Percentiles rank a stretch among this genome's conserved stretches.
Conservation (phyloP, 2,888 invertebrate genomes). For the Acleris sparsana region DNA sequence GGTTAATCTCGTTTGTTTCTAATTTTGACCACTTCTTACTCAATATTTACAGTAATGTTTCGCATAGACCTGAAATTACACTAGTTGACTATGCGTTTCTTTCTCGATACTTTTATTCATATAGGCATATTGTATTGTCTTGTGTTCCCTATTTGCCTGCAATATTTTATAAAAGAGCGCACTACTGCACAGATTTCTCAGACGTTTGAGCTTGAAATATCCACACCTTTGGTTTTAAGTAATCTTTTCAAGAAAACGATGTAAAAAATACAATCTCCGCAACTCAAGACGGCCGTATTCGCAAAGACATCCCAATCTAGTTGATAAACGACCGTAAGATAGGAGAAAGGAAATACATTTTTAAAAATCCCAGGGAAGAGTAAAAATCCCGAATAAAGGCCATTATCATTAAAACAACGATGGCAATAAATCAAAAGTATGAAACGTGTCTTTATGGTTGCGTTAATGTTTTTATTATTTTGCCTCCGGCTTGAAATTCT, state of each 20-base stretch:
- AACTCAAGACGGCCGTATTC: slow-evolving; percentile 50
- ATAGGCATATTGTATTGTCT: no score
- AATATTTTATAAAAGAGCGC: no score
- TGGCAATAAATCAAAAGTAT: slow-evolving; percentile 66
- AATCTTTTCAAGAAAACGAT: slow-evolving; percentile 20
- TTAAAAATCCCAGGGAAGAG: slow-evolving; percentile 52
- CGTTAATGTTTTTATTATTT: slow-evolving; percentile 58
- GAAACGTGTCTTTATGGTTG: slow-evolving; percentile 57
- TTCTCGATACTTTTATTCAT: no score
- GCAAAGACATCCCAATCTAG: slow-evolving; percentile 58
- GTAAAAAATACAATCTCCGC: slow-evolving; percentile 35
- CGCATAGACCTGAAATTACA: no score
- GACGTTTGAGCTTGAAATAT: not conserved
- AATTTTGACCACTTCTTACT: no score
- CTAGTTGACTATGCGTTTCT: no score
- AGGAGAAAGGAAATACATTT: slow-evolving; percentile 61
- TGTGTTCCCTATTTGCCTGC: no score
- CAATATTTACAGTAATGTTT: no score
- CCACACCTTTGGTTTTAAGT: slow-evolving; percentile 27
- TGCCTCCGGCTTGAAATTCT: not conserved
- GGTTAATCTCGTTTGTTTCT: no score
- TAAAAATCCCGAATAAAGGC: slow-evolving; percentile 56
- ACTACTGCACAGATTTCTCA: no score
- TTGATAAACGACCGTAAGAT: slow-evolving; percentile 65
- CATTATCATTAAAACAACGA: slow-evolving; percentile 67